A percentile compares a stretch with the other conserved stretches of the same genome.
Conservation (phyloP, 2,113 vertebrate species). For the Egretta garzetta region DNA sequence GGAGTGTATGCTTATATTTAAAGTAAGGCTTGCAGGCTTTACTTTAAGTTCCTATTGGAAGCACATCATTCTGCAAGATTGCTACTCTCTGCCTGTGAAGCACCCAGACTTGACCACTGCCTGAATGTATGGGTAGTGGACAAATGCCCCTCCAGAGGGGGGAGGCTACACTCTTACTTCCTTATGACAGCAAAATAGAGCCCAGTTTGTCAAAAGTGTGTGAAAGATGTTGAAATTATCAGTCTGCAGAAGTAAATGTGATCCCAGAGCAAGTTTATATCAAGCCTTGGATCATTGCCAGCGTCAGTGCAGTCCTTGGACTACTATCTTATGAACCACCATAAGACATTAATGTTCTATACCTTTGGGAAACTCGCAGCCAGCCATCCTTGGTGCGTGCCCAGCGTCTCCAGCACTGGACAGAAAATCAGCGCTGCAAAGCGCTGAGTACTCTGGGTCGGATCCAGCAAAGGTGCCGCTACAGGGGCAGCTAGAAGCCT, state of each 20-base stretch:
- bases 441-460: background rate
- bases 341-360: background rate
- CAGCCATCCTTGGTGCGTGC: background rate
- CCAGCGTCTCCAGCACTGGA: background rate
- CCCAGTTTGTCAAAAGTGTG: background rate
- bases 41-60: background rate
- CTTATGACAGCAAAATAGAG: background rate
- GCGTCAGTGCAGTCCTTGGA: background rate
- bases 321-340: background rate
- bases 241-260: background rate
- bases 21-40: background rate
- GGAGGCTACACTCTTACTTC: background rate
- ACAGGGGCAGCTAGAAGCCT: background rate
- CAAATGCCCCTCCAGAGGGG: background rate
- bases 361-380: rapidly evolving
- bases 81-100: background rate
- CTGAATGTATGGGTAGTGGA: background rate
- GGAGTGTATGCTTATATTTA: background rate
- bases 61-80: background rate
- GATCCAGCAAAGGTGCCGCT: background rate
- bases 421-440: background rate
- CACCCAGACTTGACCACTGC: background rate
- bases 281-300: background rate
- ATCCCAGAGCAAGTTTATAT: background rate
- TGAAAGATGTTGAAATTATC: background rate